Conservation (phyloP, 2,797 vertebrate genomes). For the Lerista edwardsae region DNA sequence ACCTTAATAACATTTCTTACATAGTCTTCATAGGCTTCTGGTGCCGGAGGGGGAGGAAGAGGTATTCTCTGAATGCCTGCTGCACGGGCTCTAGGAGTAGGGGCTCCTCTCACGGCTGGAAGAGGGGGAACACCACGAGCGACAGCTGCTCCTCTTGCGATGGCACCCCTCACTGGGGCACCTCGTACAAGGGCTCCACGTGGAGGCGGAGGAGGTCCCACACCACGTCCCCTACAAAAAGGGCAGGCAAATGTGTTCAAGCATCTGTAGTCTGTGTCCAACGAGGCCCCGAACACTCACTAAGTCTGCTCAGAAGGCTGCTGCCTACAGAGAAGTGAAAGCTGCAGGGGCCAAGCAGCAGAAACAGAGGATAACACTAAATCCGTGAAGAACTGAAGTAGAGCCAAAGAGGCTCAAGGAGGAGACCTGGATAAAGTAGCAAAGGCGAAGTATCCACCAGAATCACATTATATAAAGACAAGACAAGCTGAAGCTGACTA, state of each 20-base stretch:
- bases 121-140: conserved; percentile 86
- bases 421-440: background rate
- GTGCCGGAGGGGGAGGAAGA: conserved; percentile 83
- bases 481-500: background rate
- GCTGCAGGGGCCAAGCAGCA: background rate
- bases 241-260: background rate
- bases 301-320: background rate
- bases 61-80: conserved; percentile 89
- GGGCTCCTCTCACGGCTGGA: conserved; percentile 80
- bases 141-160: conserved; percentile 83
- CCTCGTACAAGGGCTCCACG: conserved; percentile 88
- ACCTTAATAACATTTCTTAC: conserved; percentile 77
- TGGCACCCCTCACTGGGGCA: conserved; percentile 84
- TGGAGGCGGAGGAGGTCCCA: conserved; percentile 81
- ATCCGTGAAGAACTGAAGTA: background rate
- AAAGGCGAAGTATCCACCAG: background rate
- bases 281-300: background rate
- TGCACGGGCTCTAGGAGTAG: conserved; percentile 85
- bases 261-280: background rate
- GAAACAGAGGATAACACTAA: background rate
- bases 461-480: background rate
- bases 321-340: background rate
- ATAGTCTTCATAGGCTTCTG: conserved; percentile 92
- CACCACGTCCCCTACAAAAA: conserved; percentile 86
- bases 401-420: background rate